Evolutionary conservation across 2,797 vertebrate genomes (phyloP), one percentile per base, ranked within the genome.

Genomic region (Lerista edwardsae): DNA sequence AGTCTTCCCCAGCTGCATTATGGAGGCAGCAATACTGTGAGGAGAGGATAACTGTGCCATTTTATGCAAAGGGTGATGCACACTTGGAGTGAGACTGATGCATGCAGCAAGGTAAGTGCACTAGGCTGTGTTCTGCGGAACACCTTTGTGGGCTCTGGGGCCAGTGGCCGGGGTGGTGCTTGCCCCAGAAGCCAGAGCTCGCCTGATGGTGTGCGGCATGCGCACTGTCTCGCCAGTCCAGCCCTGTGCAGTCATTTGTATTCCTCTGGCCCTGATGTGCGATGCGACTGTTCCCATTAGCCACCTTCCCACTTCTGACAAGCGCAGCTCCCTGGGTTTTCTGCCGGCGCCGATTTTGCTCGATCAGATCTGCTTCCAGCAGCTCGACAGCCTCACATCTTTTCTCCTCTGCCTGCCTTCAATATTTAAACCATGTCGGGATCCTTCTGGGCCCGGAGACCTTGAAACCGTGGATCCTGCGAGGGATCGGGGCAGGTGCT

Each of bases 101-200:
- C 31, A 36, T 55, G 31, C 27, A 36, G 31, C 27, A 36, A 64
- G 62, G 34, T 6, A 31, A 6, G 29, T 7, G 47, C 17, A 12
- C 12, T 0, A 17, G 47, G 9, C n/a, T 27, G 5, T 27, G 25
- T 21, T 0, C 27, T 0, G 64, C 31, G 15, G 0, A 15, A 61
- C 44, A 7, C 25, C 27, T 9, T 41, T 21, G 29, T 36, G 2
- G 8, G 31, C 15, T 72, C 25, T 3, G 4, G 57, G 57, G 6
- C 47, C 4, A 19, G 57, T 10, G 1, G 19, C 10, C 3, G 14
- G 21, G 27, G 36, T 21, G 1, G 39, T 19, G 6, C 84, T 15
- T 10, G 6, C 51, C 41, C 21, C 12, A 27, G 19, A 9, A 67
- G 34, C 3, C 34, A 6, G 27, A 2, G 25, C 69, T 47, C 10